Percentiles rank a stretch among this genome's conserved stretches.
These are phyloP conservation scores for Tipula confusa DNA, from an alignment of 2,888 invertebrate species.

Conservation along the genomic window DNA sequence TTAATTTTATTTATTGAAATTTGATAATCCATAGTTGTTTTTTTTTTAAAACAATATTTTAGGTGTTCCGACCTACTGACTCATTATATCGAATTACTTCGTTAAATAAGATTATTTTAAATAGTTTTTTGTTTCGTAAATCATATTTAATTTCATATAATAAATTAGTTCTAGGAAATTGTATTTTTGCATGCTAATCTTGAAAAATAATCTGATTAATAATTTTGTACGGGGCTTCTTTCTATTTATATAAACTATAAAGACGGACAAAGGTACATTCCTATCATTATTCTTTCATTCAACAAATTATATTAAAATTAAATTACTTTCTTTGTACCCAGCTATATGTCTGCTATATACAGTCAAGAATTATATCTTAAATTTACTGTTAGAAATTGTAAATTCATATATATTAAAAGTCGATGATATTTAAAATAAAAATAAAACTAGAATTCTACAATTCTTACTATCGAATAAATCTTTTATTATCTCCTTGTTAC, in stretches of 20 bases:
- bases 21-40: not conserved
- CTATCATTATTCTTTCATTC: not conserved
- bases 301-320: not conserved
- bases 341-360: not conserved
- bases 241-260: not conserved
- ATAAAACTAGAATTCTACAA: not conserved
- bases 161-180: not conserved
- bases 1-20: not conserved
- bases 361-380: not conserved
- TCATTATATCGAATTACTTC: not conserved
- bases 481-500: not conserved
- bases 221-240: not conserved
- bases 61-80: conserved; percentile 20
- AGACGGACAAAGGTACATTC: not conserved
- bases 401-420: not conserved
- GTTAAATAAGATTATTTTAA: not conserved
- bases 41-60: not conserved
- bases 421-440: not conserved
- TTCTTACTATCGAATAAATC: not conserved
- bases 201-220: not conserved
- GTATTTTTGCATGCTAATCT: not conserved
- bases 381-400: not conserved
- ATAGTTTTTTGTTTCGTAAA: not conserved
- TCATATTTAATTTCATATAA: not conserved
- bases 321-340: not conserved